Base-by-base conservation (phyloP, 2,797 vertebrate species). In the Steatocranus sp. region DNA sequence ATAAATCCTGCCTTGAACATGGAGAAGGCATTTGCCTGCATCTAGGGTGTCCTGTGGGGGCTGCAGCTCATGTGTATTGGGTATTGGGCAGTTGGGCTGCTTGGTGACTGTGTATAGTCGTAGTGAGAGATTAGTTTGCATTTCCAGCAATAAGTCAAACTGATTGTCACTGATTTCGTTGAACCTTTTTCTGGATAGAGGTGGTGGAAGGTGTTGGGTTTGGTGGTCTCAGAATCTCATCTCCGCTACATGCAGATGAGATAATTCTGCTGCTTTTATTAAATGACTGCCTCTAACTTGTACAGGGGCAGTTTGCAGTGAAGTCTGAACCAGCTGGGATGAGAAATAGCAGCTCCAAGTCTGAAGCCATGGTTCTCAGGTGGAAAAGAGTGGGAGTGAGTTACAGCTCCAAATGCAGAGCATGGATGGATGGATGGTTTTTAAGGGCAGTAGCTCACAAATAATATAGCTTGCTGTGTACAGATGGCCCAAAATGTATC, bases 11-110 rank as follows among this genome's bases (percentile, higher is more conserved):
- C 4, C 30, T n/a, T 58, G 1, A 34, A 0, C 10, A n/a, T 58
- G 17, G 17, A 18, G 27, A 32, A 0, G 2, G 54, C 0, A 11
- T 32, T 32, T 1, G 17, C 2, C 54, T n/a, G 1, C 9, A 11
- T 11, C 30, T 58, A 9, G 54, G 23, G 50, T 53, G 12, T 53
- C 12, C 7, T 53, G 23, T 25, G 51, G 12, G 30, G 17, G 17
- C 54, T 58, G 9, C 27, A 58, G 54, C 17, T 32, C 27, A 32
- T 58, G 27, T 5, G 4, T 54, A 15, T 15, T 12, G 20, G 49
- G 3, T 51, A 4, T 51, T 27, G 23, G 7, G 23, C 12, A 15
- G 12, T 58, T 11, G 54, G 27, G 17, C 54, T 34, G 9, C 17
- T 58, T 18, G 54, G 27, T 32, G 54, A 32, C 27, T 1, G 15